Conservation (phyloP, 2,888 invertebrate genomes). For the Venustoraphidia nigricollis region DNA sequence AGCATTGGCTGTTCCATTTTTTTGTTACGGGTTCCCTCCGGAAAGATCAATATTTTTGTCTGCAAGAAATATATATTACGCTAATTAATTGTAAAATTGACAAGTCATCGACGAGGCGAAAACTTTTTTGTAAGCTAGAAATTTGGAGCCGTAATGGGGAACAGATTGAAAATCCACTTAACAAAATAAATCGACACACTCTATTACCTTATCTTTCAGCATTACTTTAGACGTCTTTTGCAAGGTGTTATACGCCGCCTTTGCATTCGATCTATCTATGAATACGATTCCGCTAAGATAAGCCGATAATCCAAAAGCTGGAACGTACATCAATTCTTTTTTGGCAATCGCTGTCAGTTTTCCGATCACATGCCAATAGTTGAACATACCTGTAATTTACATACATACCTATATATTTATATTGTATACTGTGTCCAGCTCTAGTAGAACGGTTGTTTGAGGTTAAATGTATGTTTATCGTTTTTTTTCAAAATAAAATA, state of each 20-base stretch:
- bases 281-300: constrained; percentile 71
- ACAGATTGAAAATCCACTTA: too few relatives aligned
- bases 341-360: constrained; percentile 49
- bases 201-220: constrained; percentile 40
- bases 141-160: too few relatives aligned
- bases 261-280: constrained; percentile 63
- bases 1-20: constrained; percentile 57
- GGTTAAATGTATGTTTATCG: too few relatives aligned
- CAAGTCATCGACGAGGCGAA: too few relatives aligned
- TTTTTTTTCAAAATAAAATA: too few relatives aligned
- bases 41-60: constrained; percentile 74
- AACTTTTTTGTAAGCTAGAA: too few relatives aligned
- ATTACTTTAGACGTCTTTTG: constrained; percentile 47
- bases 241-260: constrained; percentile 51
- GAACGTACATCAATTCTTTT: constrained; percentile 58
- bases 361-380: constrained; percentile 43
- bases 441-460: too few relatives aligned
- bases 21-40: constrained; percentile 79
- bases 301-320: constrained; percentile 66
- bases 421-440: too few relatives aligned
- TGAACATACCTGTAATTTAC: constrained; percentile 40
- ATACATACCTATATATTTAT: constrained; percentile 23
- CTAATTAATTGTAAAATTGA: too few relatives aligned
- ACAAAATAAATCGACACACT: not conserved
- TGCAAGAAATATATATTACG: constrained; percentile 22